These are phyloP conservation scores for Perca schrenkii DNA, from an alignment of 2,113 vertebrate species.

Conservation along the genomic window DNA sequence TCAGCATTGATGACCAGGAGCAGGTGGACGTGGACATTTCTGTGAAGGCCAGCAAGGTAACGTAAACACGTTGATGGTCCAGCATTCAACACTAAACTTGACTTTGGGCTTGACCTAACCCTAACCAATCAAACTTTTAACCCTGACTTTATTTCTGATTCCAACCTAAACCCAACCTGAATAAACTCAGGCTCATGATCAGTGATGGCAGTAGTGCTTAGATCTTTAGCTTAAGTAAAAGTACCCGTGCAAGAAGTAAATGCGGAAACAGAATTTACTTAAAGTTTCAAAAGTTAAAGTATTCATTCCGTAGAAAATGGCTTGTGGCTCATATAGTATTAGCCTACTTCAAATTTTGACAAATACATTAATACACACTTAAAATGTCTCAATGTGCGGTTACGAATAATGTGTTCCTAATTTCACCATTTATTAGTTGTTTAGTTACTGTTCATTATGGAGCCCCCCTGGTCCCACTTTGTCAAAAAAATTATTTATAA, in stretches of 20 bases:
- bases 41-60: conserved; percentile 22
- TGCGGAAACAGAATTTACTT: not conserved
- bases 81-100: not conserved
- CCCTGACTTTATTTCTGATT: not conserved
- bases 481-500: too few species aligned
- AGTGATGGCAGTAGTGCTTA: not conserved
- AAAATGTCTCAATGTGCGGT: not conserved
- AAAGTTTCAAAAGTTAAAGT: not conserved
- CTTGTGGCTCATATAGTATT: not conserved
- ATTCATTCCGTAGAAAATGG: not conserved
- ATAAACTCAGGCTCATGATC: not conserved
- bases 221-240: not conserved
- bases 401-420: not conserved
- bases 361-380: not conserved
- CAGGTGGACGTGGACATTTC: conserved; percentile 17
- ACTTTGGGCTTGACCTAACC: too few species aligned
- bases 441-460: not conserved
- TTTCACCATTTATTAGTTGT: not conserved
- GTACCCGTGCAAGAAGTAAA: not conserved
- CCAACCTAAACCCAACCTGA: not conserved
- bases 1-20: conserved; percentile 38
- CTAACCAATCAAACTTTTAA: not conserved
- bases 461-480: too few species aligned
- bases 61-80: not conserved
- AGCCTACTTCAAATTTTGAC: not conserved